Conservation (phyloP, 2,888 invertebrate genomes). For the Drosophila eohydei region DNA sequence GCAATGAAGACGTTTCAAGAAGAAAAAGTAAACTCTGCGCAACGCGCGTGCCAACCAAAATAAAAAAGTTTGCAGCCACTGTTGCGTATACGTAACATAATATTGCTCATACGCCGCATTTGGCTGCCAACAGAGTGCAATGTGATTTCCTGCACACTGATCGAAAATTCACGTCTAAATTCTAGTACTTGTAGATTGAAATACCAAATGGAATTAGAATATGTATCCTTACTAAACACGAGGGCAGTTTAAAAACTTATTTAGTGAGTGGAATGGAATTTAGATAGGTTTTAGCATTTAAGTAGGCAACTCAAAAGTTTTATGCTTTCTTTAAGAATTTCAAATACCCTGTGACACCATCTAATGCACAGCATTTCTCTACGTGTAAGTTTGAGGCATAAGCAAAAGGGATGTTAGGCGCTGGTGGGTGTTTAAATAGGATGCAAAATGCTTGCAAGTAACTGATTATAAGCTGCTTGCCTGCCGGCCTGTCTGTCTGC, state of each 20-base stretch:
- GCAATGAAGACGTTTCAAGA: slow-evolving; percentile 71
- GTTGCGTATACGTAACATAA: slow-evolving; percentile 72
- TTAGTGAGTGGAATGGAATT: background rate
- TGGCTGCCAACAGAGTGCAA: slow-evolving; percentile 55
- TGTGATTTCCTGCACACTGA: slow-evolving; percentile 68
- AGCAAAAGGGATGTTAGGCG: background rate
- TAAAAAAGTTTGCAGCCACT: slow-evolving; percentile 59
- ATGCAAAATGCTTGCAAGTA: slow-evolving; percentile 83
- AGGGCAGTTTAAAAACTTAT: background rate
- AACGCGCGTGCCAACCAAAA: slow-evolving; percentile 22
- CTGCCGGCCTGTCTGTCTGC: slow-evolving; percentile 20
- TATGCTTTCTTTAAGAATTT: background rate
- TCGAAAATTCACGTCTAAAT: background rate
- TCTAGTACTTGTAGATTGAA: background rate
- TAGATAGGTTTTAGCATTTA: background rate
- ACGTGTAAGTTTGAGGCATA: slow-evolving; percentile 21
- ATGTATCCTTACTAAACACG: background rate
- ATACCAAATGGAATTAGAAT: background rate
- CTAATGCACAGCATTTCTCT: background rate
- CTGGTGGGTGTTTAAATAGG: slow-evolving; percentile 50
- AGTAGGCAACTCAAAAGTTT: background rate
- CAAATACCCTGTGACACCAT: background rate
- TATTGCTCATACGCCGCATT: slow-evolving; percentile 75
- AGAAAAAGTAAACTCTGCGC: slow-evolving; percentile 54
- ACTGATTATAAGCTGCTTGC: slow-evolving; percentile 74